Base-by-base conservation (phyloP, 2,888 invertebrate genomes). In the Perizoma flavofasciatum region DNA sequence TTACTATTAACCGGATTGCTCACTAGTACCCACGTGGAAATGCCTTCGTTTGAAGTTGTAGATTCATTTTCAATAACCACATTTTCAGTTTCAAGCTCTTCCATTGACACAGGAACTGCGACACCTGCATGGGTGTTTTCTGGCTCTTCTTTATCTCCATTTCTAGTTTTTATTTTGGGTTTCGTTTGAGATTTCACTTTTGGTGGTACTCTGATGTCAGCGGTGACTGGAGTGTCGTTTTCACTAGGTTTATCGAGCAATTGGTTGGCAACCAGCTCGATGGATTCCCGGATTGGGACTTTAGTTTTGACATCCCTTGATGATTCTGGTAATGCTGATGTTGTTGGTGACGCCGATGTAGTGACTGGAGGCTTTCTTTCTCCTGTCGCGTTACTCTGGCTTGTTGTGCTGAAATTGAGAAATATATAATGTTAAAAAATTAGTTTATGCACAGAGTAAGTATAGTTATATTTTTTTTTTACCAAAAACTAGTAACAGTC, bases 21-120 rank as follows among this genome's bases (percentile, higher is more conserved):
- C 11, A 96, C 79, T 11, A 96, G 87, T 62, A 96, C 94, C 96
- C 96, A 96, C 0, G 96, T 96, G 0, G 96, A 96, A 63, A 96
- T 92, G 0, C 95, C 95, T 75, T 94, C 94, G 55, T 93, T 93
- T 33, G 93, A 93, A 49, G 92, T 96, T 58, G 92, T 94, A 57
- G 89, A 86, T 72, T 92, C 79, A 44, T 57, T 71, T 35, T 77
- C 81, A 49, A 70, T 72, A 34, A 93, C 77, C 74, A 92, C 93
- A 53, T 88, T 91, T 72, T 94, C 94, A 7, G 90, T 83, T 74
- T 94, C 94, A 0, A 94, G 73, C 63, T 95, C 95, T 68, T 95
- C 95, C 68, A 94, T 92, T 3, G 94, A 93, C 5, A 95, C 83
- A 0, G 95, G 95, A 63, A 95, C 93, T 7, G 95, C 95, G 62